Evolutionary conservation across 2,888 invertebrate genomes (phyloP).

Genomic region (Archips crataeganus): DNA sequence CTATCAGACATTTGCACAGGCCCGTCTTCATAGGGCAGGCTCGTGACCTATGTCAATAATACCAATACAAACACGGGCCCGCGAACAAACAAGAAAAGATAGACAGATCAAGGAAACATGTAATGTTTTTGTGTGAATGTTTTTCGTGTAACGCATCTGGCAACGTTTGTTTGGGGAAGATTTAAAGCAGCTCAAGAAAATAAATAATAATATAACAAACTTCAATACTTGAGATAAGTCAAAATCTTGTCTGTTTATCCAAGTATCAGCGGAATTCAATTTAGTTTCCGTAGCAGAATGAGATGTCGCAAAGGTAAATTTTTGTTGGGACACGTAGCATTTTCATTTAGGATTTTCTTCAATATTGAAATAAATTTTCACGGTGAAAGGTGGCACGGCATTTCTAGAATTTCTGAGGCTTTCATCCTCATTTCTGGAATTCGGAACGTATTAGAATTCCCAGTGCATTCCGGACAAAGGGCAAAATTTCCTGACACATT

Average conservation of each 20-base stretch:
- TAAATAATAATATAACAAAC: neutral
- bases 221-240: neutral
- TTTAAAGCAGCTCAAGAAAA: neutral
- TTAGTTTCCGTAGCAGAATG: neutral
- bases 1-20: neutral
- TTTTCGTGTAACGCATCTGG: slow-evolving; percentile 13
- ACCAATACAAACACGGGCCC: slow-evolving; percentile 11
- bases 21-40: neutral
- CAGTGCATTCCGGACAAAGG: neutral
- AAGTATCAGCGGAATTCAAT: neutral
- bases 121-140: slow-evolving; percentile 1
- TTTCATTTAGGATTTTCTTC: neutral
- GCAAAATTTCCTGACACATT: neutral
- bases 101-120: slow-evolving; percentile 14
- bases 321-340: neutral
- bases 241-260: neutral
- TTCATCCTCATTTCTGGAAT: neutral
- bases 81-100: slow-evolving; percentile 16
- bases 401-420: slow-evolving; percentile 1
- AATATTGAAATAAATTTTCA: slow-evolving; percentile 6
- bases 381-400: neutral
- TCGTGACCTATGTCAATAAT: slow-evolving; percentile 22
- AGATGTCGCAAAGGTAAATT: neutral
- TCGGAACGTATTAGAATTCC: slow-evolving; percentile 7
- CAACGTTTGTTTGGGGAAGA: neutral